A percentile compares a stretch with the other conserved stretches of the same genome.
phyloP scores from a whole-genome alignment of 2,888 invertebrate genomes.

The Hedychridium roseum region DNA sequence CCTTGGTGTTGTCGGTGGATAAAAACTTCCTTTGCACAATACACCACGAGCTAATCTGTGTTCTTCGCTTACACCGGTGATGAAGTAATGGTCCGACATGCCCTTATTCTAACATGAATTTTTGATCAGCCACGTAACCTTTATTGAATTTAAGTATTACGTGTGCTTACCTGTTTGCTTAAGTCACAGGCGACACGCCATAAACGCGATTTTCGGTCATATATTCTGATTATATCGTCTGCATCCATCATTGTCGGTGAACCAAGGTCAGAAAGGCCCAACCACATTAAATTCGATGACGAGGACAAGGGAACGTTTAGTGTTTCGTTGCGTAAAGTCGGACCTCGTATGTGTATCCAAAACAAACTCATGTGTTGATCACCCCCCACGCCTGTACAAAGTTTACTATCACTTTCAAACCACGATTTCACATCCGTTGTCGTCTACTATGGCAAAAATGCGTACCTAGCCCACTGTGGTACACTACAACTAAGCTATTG shows the following conservation, averaged over 20 bases:
- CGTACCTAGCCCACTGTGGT: constrained; percentile 70
- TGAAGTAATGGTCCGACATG: constrained; percentile 77
- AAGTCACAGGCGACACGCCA: constrained; percentile 88
- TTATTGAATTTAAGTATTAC: no score
- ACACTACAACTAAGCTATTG: constrained; percentile 72
- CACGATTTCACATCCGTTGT: no score
- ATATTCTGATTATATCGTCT: constrained; percentile 77
- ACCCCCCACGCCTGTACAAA: constrained; percentile 61
- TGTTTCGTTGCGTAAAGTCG: constrained; percentile 65
- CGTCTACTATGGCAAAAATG: constrained; percentile 18
- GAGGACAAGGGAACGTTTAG: constrained; percentile 74
- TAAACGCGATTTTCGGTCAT: constrained; percentile 72
- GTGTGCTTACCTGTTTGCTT: constrained; percentile 71
- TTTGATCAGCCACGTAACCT: no score
- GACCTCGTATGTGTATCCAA: constrained; percentile 64
- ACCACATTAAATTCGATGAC: constrained; percentile 75
- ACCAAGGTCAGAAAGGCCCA: constrained; percentile 83
- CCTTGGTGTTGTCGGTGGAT: constrained; percentile 86
- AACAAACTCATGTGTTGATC: constrained; percentile 69
- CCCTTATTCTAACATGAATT: constrained; percentile 66
- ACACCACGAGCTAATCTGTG: constrained; percentile 82
- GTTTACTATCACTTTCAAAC: no score
- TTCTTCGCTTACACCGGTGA: constrained; percentile 81
- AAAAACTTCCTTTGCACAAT: constrained; percentile 86
- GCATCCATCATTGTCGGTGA: constrained; percentile 82